Base-by-base conservation (phyloP, 2,797 vertebrate species). In the Channa striata region DNA sequence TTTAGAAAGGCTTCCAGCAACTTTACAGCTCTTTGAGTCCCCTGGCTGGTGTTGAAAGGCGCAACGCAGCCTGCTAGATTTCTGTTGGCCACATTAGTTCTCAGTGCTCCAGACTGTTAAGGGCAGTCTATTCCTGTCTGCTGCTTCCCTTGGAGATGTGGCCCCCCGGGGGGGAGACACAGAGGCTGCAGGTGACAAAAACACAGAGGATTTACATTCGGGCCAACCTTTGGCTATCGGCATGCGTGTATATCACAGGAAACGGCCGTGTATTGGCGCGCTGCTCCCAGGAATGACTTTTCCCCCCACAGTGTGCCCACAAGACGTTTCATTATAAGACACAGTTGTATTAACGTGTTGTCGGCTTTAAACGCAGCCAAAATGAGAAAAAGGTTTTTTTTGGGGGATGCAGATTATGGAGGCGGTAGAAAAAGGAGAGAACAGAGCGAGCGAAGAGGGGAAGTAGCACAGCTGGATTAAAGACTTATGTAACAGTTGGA, bases 401-500 rank as follows among this genome's bases (percentile, higher is more conserved):
- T 62, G 36, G 30, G 34, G 67, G 59, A n/a, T 81, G 78, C 54
- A 64, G 83, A 87, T 89, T 83, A 80, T 12, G 43, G 72, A 40
- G 77, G 71, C 17, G 33, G 68, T 59, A 69, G 78, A 40, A 54
- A 68, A 68, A 58, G 30, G 63, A 77, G 67, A 68, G 65, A 65
- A 20, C 44, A 53, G 67, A 56, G 62, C 33, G 54, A 66, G 50
- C 25, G 72, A 40, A 60, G 77, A 70, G 40, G 63, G 77, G 78
- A 88, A 81, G 86, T 80, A 82, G 82, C 84, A 85, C 87, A 89
- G 87, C 90, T 90, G 91, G 91, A 93, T 92, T 91, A 88, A 82
- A 87, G 89, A 84, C 74, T 91, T 92, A 88, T 51, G 78, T 90
- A 91, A 92, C 82, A 78, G 81, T 86, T 84, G 78, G 90, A 89